Base-by-base conservation (phyloP, 2,797 vertebrate genomes). In the Lacerta viridis region DNA sequence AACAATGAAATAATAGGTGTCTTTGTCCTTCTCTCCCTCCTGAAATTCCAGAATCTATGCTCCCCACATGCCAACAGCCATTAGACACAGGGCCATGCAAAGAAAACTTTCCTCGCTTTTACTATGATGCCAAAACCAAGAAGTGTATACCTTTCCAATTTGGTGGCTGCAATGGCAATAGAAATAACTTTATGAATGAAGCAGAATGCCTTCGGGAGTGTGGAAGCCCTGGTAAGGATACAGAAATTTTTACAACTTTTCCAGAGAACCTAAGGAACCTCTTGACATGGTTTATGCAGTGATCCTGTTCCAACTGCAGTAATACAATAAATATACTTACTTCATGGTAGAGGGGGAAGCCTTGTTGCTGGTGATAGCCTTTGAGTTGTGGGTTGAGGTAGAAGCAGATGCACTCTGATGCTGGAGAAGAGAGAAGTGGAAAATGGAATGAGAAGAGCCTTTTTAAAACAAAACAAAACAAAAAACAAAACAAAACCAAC, bases 91-190 rank as follows among this genome's bases (percentile, higher is more conserved):
- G 84, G 8, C 41, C 11, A 25, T 86, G 84, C 84, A 36, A 1
- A 0, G 29, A 43, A 78, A 18, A 0, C 2, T 86, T 86, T 66
- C 29, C 20, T 68, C 75, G 75, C 20, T 86, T 68, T 50, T 86
- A 86, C 33, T 86, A 78, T 17, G 29, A 86, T 29, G 6, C 6
- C 29, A 4, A 3, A 3, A 68, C 20, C 41, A 86, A 86, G 11
- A 86, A 2, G 5, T 86, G 84, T 33, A 86, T 17, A n/a, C 4
- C 84, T 36, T 86, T 86, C 39, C 8, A 5, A 2, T 86, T 86
- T 86, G 84, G 84, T 36, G 74, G 80, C 36, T 81, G 80, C 41
- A 81, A 66, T 41, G 80, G 80, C 23, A 81, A 81, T 17, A 39
- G 36, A 2, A 81, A 81, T 18, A 66, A 81, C 61, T 81, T 81